A percentile compares a stretch with the other conserved stretches of the same genome.
phyloP scores from a whole-genome alignment of 1,140 invertebrate species.

The Homarus americanus region DNA sequence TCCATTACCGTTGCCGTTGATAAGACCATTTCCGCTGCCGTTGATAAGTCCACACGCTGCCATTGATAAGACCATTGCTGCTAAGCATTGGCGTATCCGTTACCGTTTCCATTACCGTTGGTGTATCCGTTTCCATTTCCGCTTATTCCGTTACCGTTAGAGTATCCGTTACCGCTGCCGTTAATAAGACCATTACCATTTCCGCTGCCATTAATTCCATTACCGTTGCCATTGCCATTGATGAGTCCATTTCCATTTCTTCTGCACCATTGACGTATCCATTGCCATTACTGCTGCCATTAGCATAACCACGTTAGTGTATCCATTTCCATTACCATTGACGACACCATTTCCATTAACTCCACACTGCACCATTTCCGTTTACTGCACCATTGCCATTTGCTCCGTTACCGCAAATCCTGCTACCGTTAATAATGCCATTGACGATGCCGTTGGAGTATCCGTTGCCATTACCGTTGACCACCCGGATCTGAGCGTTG shows the following conservation, averaged over 20 bases:
- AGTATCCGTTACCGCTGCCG: background rate
- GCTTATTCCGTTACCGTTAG: no score
- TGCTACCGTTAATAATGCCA: background rate
- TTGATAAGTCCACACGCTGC: background rate
- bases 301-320: background rate
- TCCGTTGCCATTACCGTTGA: background rate
- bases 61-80: no score
- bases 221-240: background rate
- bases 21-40: background rate
- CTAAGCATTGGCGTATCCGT: no score
- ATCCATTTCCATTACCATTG: background rate
- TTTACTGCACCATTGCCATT: background rate
- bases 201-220: background rate
- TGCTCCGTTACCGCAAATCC: background rate
- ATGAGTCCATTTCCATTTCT: background rate
- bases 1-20: background rate
- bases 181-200: background rate
- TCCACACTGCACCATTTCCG: background rate
- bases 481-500: conserved; percentile 40
- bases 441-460: background rate
- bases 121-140: no score
- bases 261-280: background rate
- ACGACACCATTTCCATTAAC: background rate
- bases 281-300: background rate
- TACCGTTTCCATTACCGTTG: background rate